Base-by-base conservation (phyloP, 64 coral and sea anemone species). In the Astreopora myriophthalma region DNA sequence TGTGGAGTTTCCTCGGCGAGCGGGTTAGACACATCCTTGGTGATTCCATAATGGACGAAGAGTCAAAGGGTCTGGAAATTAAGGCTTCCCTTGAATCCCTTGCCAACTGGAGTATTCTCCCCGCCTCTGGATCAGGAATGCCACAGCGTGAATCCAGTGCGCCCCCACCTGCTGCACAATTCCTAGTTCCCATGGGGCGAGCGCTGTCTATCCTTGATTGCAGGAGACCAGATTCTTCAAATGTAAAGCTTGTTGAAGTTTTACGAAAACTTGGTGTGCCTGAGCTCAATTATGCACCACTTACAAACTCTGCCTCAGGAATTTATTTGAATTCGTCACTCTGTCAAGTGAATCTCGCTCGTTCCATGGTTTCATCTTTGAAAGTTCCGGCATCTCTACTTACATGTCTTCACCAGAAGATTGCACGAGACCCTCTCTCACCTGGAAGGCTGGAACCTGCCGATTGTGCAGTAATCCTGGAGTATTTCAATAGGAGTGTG, bases 21-120 rank as follows among this genome's bases (percentile, higher is more conserved):
- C 16, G 1, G 32, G 27, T 33, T 0, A 38, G 11, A 27, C 0
- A 17, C 27, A 6, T 36, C 30, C 0, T 58, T 38, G 12, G 22
- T 19, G 16, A 36, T 38, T 0, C 16, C 32, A 38, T 11, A 37
- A 8, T 37, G 0, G 10, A 3, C 1, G 0, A 39, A 38, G 70
- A 84, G 20, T 10, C 3, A 8, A 85, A 76, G 29, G 37, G 1
- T 19, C 3, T 32, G 26, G 3, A 58, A 24, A 28, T 67, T 9
- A 24, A 78, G 26, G 23, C 22, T 25, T 51, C 26, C 2, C 36
- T 89, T 29, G 31, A 29, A 67, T 40, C 87, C 26, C 26, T 89
- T 0, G 38, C 14, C 7, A 58, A 49, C 25, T 89, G 87, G 87
- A 48, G 87, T 36, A 11, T 89, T 67, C n/a, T 89, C 11, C 87